Percentiles rank a stretch among this genome's conserved stretches.
These are phyloP conservation scores for Ardeotis arabs DNA, from an alignment of 2,113 vertebrate genomes.

Conservation along the genomic window DNA sequence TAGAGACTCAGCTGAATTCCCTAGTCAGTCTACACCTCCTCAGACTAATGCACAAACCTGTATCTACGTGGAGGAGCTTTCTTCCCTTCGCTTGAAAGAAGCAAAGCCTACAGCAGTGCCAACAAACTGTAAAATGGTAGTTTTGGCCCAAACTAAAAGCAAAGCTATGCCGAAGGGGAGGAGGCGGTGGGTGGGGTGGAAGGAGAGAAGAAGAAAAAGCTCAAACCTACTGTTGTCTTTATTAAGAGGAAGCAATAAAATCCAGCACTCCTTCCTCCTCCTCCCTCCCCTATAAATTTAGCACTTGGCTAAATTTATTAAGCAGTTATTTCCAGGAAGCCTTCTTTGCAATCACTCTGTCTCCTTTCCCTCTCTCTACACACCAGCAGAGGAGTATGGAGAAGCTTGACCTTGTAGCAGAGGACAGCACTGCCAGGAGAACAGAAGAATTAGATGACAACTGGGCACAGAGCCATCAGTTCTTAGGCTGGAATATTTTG, in stretches of 20 bases:
- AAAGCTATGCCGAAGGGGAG: not conserved
- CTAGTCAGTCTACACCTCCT: not conserved
- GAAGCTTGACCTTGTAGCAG: not conserved
- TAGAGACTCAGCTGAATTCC: not conserved
- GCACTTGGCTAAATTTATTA: not conserved
- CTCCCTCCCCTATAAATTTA: not conserved
- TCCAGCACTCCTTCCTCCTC: not conserved
- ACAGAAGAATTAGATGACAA: not conserved
- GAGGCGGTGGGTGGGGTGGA: too few species aligned
- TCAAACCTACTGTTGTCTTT: not conserved
- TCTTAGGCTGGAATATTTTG: not conserved
- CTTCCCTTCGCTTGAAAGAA: not conserved
- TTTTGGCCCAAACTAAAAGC: not conserved
- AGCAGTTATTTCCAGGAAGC: not conserved
- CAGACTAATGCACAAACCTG: fast-evolving
- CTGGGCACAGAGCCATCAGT: not conserved
- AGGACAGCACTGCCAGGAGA: not conserved
- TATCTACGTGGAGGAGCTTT: fast-evolving
- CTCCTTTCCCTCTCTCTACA: not conserved
- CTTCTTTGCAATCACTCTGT: not conserved
- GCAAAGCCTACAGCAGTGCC: not conserved
- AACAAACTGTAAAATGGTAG: not conserved
- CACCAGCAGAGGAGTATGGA: not conserved
- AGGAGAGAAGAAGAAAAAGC: not conserved
- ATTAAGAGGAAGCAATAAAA: not conserved